These are phyloP conservation scores for Perognathus longimembris DNA, from an alignment of 2,113 vertebrate species.

Conservation along the genomic window DNA sequence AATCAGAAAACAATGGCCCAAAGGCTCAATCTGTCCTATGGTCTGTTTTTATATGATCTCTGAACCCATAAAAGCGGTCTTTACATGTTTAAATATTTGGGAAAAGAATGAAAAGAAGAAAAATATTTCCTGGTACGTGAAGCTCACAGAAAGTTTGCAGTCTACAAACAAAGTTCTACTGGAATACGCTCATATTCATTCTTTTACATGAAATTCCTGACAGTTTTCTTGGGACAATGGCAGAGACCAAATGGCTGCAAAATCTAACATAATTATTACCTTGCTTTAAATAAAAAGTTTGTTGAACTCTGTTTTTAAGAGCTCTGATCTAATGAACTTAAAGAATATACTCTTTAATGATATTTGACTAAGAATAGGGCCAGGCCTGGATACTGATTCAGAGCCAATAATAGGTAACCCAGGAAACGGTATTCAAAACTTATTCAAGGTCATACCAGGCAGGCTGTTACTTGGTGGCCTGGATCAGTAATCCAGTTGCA, in stretches of 20 bases:
- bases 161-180: constrained; percentile 26
- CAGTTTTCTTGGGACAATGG: neutral
- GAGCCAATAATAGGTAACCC: neutral
- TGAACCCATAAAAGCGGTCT: constrained; percentile 15
- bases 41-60: neutral
- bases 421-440: neutral
- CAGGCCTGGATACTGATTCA: neutral
- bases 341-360: neutral
- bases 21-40: neutral
- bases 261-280: neutral
- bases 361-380: constrained; percentile 8
- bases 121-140: constrained; percentile 20
- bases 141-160: constrained; percentile 12
- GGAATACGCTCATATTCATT: neutral
- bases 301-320: neutral
- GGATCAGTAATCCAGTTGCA: neutral
- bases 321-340: neutral
- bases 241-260: neutral
- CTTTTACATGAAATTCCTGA: neutral
- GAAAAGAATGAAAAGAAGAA: constrained; percentile 11
- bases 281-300: neutral
- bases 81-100: constrained; percentile 27
- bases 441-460: neutral
- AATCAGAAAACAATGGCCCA: neutral
- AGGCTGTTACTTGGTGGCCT: neutral